Evolutionary conservation across 2,113 vertebrate genomes (phyloP), one percentile per base, ranked within the genome.

Genomic region (Aspiorhynchus laticeps): DNA sequence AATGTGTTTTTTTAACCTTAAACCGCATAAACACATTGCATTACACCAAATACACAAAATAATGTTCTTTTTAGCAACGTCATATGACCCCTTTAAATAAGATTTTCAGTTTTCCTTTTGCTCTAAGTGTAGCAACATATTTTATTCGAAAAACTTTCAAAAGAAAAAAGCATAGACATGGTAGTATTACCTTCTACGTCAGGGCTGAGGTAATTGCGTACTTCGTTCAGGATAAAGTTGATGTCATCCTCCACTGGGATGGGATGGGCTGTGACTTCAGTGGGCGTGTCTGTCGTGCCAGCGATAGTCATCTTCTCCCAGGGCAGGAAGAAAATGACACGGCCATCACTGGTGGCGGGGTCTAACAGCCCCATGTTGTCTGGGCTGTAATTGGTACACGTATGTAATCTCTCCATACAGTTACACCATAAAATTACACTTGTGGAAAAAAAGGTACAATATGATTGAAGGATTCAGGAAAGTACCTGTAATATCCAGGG

Each of bases 241-340:
- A 99, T 97, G 80, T 94, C 93, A 1, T 95, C 92, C 89, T 96
- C 95, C 43, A 94, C 96, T 0, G 98, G 98, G 77, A 97, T 96
- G 0, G 98, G 98, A 65, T 99, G 97, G 0, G 93, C 93, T 0
- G 98, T 99, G n/a, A 99, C 91, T 0, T 94, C 94, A 0, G 98
- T 99, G 75, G 98, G 97, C 1, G 95, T 96, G 93, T 99, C 98
- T 0, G 98, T 99, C 1, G 98, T 99, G 36, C 98, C 98, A 0
- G 98, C 98, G 0, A 99, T 97, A 0, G 98, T 99, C 97, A 99
- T 97, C 91, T 99, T 99, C 94, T 99, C 95, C 98, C 98, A 99
- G 0, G 98, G 98, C 90, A 99, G 94, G 95, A 99, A 99, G 94
- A 99, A 99, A 89, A 99, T 99, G 88, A 99, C 98, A 5, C 98